Base-by-base conservation (phyloP, 2,888 invertebrate species). In the Ennomos fuscantarius region DNA sequence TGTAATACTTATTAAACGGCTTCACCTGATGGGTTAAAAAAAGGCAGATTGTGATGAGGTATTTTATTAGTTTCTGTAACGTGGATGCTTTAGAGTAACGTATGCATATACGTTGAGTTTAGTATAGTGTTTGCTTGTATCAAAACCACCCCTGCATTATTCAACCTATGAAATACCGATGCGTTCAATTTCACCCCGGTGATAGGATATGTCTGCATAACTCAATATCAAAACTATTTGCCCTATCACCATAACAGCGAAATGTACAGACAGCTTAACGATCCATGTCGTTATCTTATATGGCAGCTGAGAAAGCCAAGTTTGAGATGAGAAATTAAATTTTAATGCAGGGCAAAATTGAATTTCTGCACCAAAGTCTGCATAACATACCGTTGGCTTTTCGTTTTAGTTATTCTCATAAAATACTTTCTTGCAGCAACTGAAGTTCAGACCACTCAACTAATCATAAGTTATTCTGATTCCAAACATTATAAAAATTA, bases 141-240 rank as follows among this genome's bases (percentile, higher is more conserved):
- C 15, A 32, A 9, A 1, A 32, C 9, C 33, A 44, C 11, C 35
- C 34, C 34, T 47, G 13, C 32, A 57, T 43, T 60, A 49, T 55
- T 13, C 49, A 36, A 54, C 50, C 62, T 69, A 65, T 68, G 70
- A 68, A 77, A 80, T 80, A 70, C 74, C 79, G 77, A 82, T 84
- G 83, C 84, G 68, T 65, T 73, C 71, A 78, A 81, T 82, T 81
- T 74, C 73, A 66, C 71, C 74, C 59, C 68, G 60, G 51, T 55
- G 45, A 69, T 62, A 61, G 63, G 66, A 68, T 52, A 70, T 60
- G 89, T 86, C 90, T 89, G 89, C 90, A 90, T 90, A 90, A 85
- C 89, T 89, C 86, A 88, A 89, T 90, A 89, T 76, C 84, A 76
- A 75, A 89, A 83, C 84, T 88, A 89, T 89, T 86, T 81, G 71